phyloP scores from a whole-genome alignment of 2,797 vertebrate genomes.

The Melanotaenia pygmaea region DNA sequence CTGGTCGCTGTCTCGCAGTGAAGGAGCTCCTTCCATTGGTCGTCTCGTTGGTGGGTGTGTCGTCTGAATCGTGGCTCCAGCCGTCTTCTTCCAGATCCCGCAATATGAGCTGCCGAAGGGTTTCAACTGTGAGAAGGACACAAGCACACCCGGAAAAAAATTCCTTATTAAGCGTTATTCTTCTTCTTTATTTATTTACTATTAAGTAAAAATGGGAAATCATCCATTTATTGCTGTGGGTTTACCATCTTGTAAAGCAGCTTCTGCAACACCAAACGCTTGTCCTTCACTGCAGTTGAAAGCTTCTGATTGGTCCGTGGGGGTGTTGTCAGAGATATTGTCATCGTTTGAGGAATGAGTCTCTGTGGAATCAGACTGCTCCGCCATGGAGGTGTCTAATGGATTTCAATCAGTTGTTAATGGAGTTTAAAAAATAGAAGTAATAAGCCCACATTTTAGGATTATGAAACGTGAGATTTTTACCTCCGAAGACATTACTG shows the following conservation, averaged over 20 bases:
- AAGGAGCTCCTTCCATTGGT: conserved; percentile 61
- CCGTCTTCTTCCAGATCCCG: conserved; percentile 73
- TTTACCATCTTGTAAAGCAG: conserved; percentile 78
- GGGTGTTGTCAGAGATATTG: conserved; percentile 36
- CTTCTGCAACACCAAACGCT: conserved; percentile 69
- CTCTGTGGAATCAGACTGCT: conserved; percentile 64
- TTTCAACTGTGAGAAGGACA: conserved; percentile 71
- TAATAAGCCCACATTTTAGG: fast-evolving
- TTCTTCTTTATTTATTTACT: neutral
- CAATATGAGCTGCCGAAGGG: conserved; percentile 77
- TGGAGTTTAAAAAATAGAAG: neutral
- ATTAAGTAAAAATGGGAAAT: neutral
- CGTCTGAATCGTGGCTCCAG: conserved; percentile 78
- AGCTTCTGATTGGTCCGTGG: conserved; percentile 55
- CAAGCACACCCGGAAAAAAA: too few species aligned
- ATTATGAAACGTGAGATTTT: fast-evolving
- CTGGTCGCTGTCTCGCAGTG: conserved; percentile 31
- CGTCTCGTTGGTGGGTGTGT: conserved; percentile 82
- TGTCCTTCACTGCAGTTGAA: conserved; percentile 35
- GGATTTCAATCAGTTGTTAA: neutral
- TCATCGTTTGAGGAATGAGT: conserved; percentile 63
- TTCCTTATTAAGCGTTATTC: neutral
- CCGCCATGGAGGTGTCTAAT: conserved; percentile 66
- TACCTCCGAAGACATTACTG: conserved; percentile 65
- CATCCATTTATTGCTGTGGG: neutral